Evolutionary conservation across 2,888 invertebrate genomes (phyloP), one percentile per base, ranked within the genome.

Genomic region (Drosophila colorata): DNA sequence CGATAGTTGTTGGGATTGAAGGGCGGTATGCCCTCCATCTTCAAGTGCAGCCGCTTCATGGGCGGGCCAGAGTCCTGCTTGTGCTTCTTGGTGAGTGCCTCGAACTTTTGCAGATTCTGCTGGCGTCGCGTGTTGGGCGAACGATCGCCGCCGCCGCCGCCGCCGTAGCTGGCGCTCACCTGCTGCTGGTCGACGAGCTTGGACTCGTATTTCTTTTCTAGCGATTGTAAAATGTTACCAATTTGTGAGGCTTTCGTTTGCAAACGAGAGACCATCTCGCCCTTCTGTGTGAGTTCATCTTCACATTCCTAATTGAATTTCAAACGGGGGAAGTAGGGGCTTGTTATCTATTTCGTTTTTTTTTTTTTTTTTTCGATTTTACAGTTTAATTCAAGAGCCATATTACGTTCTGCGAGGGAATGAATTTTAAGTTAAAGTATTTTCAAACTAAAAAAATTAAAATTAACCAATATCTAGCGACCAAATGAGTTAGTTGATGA

Each of bases 221-320:
- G 94, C 93, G 97, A 97, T 93, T 95, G 95, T 88, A 98, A 95
- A 92, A 98, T 96, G 94, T 97, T 96, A 93, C 98, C 97, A 93
- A 98, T 98, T 93, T 98, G 98, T 91, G 96, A 96, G 87, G 98
- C 98, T 94, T 98, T 98, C 90, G 96, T 96, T 93, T 98, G 98
- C 88, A 98, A 95, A 90, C 98, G 96, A 92, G 96, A 96, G 90
- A 98, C 98, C 95, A 98, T 96, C 93, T 98, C 97, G 89, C 97
- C 98, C 93, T 98, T 98, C 94, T 98, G 97, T 90, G 98, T 98
- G 92, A 98, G 94, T 93, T 98, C 97, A 94, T 95, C 95, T 94
- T 98, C 98, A 94, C 97, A 98, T 94, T 97, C 97, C 97, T 97
- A 94, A 80, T 83, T 81, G 52, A 85, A 85, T 87, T 87, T 81